Conservation (phyloP, 2,888 invertebrate genomes). For the Heliconius erato region DNA sequence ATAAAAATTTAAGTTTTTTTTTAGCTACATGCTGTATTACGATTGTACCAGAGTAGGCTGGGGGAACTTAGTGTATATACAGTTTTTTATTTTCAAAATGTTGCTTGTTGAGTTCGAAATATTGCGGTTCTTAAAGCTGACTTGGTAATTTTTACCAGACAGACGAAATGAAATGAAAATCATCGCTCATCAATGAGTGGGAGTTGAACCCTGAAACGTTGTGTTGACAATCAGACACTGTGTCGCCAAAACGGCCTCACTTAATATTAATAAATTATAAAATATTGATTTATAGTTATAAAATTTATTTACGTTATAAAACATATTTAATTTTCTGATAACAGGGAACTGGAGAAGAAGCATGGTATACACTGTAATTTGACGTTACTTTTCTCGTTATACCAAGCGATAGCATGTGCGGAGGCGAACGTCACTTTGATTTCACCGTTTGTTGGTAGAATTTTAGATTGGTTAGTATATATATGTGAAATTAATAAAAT, state of each 20-base stretch:
- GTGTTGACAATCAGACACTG: too few relatives aligned
- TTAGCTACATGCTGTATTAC: not conserved
- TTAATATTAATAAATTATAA: too few relatives aligned
- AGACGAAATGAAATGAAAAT: too few relatives aligned
- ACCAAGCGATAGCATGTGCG: conserved; percentile 99
- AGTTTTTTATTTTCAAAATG: too few relatives aligned
- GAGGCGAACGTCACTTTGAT: conserved; percentile 99
- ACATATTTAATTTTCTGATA: conserved; percentile 55
- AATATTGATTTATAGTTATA: not conserved
- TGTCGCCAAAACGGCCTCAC: too few relatives aligned
- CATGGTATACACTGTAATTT: conserved; percentile 99
- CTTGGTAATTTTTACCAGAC: too few relatives aligned
- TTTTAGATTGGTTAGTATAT: conserved; percentile 94
- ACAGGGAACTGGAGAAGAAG: conserved; percentile 94
- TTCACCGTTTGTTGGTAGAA: conserved; percentile 99
- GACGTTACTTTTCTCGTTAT: conserved; percentile 97
- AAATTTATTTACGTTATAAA: conserved; percentile 2
- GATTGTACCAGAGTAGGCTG: too few relatives aligned
- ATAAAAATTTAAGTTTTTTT: not conserved
- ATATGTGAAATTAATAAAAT: not conserved
- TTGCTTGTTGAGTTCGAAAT: too few relatives aligned
- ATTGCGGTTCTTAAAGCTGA: too few relatives aligned
- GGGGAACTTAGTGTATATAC: too few relatives aligned
- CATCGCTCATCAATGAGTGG: too few relatives aligned
- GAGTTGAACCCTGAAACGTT: too few relatives aligned